Conservation (phyloP, 2,888 invertebrate genomes). For the Eustalomyia histrio region DNA sequence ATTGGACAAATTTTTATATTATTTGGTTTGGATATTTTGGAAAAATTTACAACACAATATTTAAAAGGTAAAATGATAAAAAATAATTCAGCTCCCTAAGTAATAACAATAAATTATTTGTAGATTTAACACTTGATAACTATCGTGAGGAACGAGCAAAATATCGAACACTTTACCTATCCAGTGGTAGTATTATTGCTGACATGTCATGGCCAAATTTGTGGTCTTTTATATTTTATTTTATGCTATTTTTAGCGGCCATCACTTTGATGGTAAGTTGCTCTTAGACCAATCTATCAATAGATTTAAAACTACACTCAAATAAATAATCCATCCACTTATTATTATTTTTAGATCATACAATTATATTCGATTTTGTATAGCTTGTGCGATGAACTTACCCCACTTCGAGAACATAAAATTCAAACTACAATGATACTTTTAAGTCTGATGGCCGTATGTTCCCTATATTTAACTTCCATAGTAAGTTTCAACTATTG, state of each 20-base stretch:
- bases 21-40: constrained; percentile 81
- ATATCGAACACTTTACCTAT: constrained; percentile 51
- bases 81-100: too few species aligned
- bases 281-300: too few species aligned
- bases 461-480: constrained; percentile 70
- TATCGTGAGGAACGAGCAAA: constrained; percentile 9
- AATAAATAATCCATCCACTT: neutral
- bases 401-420: constrained; percentile 68
- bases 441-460: constrained; percentile 62
- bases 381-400: constrained; percentile 75
- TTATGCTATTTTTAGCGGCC: constrained; percentile 87
- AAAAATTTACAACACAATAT: constrained; percentile 85
- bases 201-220: constrained; percentile 81
- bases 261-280: constrained; percentile 87
- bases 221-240: constrained; percentile 86
- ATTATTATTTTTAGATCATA: constrained; percentile 64
- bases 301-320: too few species aligned
- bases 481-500: constrained; percentile 66
- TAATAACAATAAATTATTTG: too few species aligned
- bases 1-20: constrained; percentile 70
- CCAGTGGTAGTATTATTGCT: constrained; percentile 59
- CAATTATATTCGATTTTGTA: constrained; percentile 72
- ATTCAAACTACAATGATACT: constrained; percentile 65
- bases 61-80: constrained; percentile 26
- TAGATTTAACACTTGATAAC: neutral